These are phyloP conservation scores for Rafetus swinhoei DNA, from an alignment of 2,113 vertebrate genomes.

Conservation along the genomic window DNA sequence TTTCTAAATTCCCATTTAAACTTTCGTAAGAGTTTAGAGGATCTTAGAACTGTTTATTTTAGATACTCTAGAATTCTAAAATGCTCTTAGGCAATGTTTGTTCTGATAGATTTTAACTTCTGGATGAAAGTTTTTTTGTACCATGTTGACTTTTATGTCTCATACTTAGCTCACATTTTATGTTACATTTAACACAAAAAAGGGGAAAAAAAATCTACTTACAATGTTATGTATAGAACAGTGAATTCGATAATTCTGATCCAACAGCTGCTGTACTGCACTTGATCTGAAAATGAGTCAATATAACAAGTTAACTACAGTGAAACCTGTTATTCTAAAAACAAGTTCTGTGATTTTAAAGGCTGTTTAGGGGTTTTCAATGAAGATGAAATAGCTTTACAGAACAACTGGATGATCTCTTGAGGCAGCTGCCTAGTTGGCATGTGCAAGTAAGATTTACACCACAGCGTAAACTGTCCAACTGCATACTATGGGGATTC, in stretches of 20 bases:
- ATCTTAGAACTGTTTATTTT: neutral
- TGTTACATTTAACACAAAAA: neutral
- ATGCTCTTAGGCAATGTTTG: neutral
- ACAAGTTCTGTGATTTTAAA: neutral
- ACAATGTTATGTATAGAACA: slow-evolving; percentile 92
- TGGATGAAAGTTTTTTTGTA: neutral
- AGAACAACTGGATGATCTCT: rapidly evolving
- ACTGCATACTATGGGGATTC: too few relatives aligned
- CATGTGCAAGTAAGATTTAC: neutral
- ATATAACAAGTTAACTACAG: neutral
- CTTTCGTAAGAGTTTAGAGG: neutral
- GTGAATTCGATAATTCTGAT: slow-evolving; percentile 97
- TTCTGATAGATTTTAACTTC: neutral
- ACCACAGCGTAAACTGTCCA: neutral
- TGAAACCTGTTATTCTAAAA: neutral
- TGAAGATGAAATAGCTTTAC: neutral
- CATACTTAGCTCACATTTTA: neutral
- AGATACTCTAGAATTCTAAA: neutral
- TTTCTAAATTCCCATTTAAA: neutral
- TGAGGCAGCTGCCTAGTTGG: neutral
- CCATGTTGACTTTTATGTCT: neutral
- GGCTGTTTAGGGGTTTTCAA: neutral
- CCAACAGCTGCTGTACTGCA: slow-evolving; percentile 93
- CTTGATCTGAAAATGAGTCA: slow-evolving; percentile 80
- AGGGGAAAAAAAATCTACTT: slow-evolving; percentile 65